Percentiles rank a stretch among this genome's conserved stretches.
Conservation (phyloP, 1,140 invertebrate species). For the Linepithema humile region DNA sequence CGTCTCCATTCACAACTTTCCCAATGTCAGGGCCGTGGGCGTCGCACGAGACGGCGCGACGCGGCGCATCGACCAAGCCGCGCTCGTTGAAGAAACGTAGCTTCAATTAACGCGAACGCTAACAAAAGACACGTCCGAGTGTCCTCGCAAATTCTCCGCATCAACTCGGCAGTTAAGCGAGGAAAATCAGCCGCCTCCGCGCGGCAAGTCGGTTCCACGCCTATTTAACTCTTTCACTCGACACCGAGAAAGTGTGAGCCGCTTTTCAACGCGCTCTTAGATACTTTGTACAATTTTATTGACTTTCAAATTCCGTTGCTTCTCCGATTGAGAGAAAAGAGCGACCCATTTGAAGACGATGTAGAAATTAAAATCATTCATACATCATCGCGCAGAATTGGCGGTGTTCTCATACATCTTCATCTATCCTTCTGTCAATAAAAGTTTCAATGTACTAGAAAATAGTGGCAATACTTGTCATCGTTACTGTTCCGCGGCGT, state of each 20-base stretch:
- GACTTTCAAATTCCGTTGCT: not conserved
- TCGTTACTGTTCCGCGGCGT: not conserved
- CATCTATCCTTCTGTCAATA: not conserved
- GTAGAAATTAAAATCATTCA: no score
- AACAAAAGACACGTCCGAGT: not conserved
- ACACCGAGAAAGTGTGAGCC: not conserved
- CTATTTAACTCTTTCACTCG: not conserved
- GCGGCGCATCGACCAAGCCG: constrained; percentile 52
- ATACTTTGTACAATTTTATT: not conserved
- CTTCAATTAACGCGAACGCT: constrained; percentile 44
- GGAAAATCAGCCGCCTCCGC: not conserved
- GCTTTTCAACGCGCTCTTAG: not conserved
- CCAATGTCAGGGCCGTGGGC: constrained; percentile 57
- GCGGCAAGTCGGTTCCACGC: not conserved
- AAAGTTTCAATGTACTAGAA: constrained; percentile 28
- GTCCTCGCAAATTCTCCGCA: not conserved
- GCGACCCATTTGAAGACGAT: no score
- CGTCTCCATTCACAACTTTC: constrained; percentile 54
- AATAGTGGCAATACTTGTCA: not conserved
- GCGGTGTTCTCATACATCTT: no score
- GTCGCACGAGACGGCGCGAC: constrained; percentile 52
- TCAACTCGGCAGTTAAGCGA: not conserved
- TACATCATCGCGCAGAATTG: no score
- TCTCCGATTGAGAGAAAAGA: no score
- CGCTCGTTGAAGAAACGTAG: constrained; percentile 28